Percentiles rank a stretch among this genome's conserved stretches.
Evolutionary conservation across 2,888 invertebrate genomes (phyloP).

Genomic region (Tipula vernalis): DNA sequence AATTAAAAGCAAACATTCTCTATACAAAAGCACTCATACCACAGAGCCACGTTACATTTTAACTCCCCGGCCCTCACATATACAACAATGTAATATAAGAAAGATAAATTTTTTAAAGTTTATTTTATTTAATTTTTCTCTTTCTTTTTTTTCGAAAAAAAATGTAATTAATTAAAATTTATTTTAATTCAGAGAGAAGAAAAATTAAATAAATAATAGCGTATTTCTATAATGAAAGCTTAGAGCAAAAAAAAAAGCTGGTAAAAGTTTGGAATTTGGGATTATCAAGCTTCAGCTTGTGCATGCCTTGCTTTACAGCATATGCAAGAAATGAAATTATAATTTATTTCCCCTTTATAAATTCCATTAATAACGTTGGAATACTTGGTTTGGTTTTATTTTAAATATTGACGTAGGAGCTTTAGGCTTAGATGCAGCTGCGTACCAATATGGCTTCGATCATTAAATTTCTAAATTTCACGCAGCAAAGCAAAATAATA

Average conservation of each 20-base stretch:
- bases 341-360: too few species aligned
- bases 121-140: background rate
- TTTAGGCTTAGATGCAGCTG: too few species aligned
- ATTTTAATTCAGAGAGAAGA: background rate
- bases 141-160: background rate
- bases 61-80: background rate
- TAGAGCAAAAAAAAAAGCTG: background rate
- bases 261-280: background rate
- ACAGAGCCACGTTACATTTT: background rate
- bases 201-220: background rate
- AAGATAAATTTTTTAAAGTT: slow-evolving; percentile 4
- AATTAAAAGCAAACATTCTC: background rate
- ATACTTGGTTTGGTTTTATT: too few species aligned
- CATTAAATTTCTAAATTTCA: too few species aligned
- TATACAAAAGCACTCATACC: background rate
- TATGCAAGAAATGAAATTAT: too few species aligned
- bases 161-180: slow-evolving; percentile 10
- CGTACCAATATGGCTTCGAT: too few species aligned
- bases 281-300: background rate
- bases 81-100: background rate
- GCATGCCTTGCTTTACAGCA: background rate
- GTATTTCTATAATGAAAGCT: background rate
- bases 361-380: too few species aligned
- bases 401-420: too few species aligned
- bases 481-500: too few species aligned